Conservation (phyloP, 2,888 invertebrate genomes). For the Synergus gifuensis region DNA sequence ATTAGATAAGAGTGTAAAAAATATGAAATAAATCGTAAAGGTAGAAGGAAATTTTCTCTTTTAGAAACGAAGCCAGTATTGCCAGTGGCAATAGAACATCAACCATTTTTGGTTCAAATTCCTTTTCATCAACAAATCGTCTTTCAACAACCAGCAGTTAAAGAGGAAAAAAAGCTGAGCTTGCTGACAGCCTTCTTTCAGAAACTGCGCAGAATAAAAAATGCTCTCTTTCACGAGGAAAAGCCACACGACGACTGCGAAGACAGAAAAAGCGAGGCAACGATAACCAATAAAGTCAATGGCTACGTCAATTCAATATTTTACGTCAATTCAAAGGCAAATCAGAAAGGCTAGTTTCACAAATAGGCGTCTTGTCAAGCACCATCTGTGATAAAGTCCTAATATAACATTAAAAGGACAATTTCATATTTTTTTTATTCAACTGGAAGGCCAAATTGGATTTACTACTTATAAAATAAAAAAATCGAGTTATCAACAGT, state of each 20-base stretch:
- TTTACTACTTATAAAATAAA: too few species aligned
- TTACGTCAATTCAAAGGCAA: constrained; percentile 37
- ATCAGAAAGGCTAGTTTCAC: background rate
- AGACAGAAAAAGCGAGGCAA: constrained; percentile 46
- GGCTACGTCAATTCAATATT: constrained; percentile 43
- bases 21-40: constrained; percentile 11
- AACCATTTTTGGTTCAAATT: constrained; percentile 60
- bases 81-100: constrained; percentile 20
- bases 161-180: constrained; percentile 56
- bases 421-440: background rate
- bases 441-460: too few species aligned
- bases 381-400: constrained; percentile 30
- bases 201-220: constrained; percentile 62
- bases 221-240: constrained; percentile 59
- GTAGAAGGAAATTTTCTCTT: background rate
- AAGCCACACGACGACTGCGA: constrained; percentile 49
- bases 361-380: background rate
- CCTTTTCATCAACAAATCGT: constrained; percentile 67
- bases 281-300: constrained; percentile 40
- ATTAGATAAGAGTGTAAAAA: background rate
- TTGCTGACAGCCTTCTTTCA: constrained; percentile 61
- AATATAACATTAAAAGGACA: background rate
- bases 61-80: constrained; percentile 42
- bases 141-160: constrained; percentile 58
- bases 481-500: background rate